These are phyloP conservation scores for Prochilodus magdalenae DNA, from an alignment of 2,113 vertebrate species.

Conservation along the genomic window DNA sequence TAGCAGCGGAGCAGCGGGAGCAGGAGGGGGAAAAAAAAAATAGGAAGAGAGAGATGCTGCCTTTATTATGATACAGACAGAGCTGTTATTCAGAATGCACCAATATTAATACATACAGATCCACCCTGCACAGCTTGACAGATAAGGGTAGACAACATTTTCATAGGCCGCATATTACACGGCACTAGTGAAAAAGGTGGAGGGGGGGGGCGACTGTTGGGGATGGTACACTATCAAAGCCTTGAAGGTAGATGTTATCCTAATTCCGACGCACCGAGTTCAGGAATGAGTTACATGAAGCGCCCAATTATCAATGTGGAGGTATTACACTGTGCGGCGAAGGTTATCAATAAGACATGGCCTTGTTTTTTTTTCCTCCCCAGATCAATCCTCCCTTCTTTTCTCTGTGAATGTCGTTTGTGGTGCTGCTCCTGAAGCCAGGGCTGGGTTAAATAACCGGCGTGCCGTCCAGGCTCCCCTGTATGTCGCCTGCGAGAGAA, in stretches of 20 bases:
- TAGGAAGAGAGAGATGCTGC: slow-evolving; percentile 32
- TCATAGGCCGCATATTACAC: slow-evolving; percentile 20
- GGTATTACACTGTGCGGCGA: slow-evolving; percentile 14
- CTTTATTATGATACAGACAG: slow-evolving; percentile 48
- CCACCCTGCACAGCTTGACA: slow-evolving; percentile 26
- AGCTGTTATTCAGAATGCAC: slow-evolving; percentile 41
- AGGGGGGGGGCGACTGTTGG: not conserved
- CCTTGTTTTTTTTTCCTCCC: slow-evolving; percentile 33
- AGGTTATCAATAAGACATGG: slow-evolving; percentile 50
- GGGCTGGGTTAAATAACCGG: slow-evolving; percentile 38
- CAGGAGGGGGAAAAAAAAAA: slow-evolving; percentile 37
- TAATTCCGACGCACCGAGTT: slow-evolving; percentile 7
- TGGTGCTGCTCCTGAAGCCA: slow-evolving; percentile 22
- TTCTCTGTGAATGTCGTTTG: slow-evolving; percentile 22
- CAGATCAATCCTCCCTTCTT: slow-evolving; percentile 19
- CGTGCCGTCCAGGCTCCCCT: slow-evolving; percentile 33
- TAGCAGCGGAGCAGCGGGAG: slow-evolving; percentile 58
- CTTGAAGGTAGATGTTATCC: slow-evolving; percentile 38
- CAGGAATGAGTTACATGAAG: slow-evolving; percentile 27
- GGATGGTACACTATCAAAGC: slow-evolving; percentile 39
- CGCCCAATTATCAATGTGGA: slow-evolving; percentile 34
- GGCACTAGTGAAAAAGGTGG: not conserved
- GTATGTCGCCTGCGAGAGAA: slow-evolving; percentile 7
- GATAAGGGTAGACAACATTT: slow-evolving; percentile 37
- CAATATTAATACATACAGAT: slow-evolving; percentile 27